Conservation (phyloP, 1,140 invertebrate genomes). For the Mesaphorura yosii region DNA sequence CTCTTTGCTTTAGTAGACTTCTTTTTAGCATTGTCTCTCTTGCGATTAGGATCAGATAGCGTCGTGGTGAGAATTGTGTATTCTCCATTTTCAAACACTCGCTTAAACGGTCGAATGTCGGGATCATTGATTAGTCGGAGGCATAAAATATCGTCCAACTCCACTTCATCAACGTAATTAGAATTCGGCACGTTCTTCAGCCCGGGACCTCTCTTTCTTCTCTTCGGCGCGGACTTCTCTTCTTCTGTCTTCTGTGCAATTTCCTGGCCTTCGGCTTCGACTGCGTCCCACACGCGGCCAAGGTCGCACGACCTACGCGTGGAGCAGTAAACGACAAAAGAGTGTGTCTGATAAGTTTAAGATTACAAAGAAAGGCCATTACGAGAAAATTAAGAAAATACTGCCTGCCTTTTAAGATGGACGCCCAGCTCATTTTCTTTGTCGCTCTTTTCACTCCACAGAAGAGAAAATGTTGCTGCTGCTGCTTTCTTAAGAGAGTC, state of each 20-base stretch:
- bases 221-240: not conserved
- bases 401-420: not conserved
- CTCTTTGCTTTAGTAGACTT: too few relatives aligned
- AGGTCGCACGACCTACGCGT: not conserved
- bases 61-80: conserved; percentile 11
- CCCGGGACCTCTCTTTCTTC: not conserved
- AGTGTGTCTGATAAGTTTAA: not conserved
- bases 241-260: not conserved
- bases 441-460: not conserved
- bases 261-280: not conserved
- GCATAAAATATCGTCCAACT: conserved; percentile 3
- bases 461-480: too few relatives aligned
- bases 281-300: not conserved
- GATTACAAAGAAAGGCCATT: not conserved
- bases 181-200: not conserved
- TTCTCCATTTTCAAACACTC: conserved; percentile 3
- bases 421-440: not conserved
- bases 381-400: not conserved
- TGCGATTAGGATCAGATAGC: too few relatives aligned
- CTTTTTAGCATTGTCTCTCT: too few relatives aligned
- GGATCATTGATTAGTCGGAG: conserved; percentile 1
- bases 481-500: too few relatives aligned
- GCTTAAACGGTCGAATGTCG: not conserved
- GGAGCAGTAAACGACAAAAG: not conserved
- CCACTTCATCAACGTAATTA: not conserved